Evolutionary conservation across 2,113 vertebrate species (phyloP).

Genomic region (Oreochromis aureus): DNA sequence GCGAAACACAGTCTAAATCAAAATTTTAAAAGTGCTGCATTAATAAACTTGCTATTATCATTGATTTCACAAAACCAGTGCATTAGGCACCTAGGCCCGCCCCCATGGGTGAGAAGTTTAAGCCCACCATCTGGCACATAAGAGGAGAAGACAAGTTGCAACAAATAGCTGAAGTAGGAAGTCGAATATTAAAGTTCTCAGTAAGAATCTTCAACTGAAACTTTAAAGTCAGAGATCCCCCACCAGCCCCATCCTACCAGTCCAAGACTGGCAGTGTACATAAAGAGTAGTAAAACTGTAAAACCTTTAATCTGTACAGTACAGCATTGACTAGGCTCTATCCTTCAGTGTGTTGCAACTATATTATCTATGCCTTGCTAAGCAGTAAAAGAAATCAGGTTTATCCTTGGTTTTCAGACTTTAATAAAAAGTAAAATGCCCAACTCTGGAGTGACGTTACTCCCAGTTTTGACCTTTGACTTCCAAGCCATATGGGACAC

Average conservation of each 20-base stretch:
- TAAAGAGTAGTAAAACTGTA: neutral
- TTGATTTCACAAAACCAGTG: neutral
- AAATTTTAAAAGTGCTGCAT: neutral
- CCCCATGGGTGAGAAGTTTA: neutral
- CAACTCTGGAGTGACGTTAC: neutral
- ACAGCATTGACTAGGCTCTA: neutral
- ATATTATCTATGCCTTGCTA: neutral
- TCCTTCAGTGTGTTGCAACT: neutral
- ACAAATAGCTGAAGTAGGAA: neutral
- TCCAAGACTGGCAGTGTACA: neutral
- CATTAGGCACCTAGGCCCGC: neutral
- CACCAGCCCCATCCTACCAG: neutral
- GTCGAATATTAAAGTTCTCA: neutral
- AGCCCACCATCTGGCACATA: neutral
- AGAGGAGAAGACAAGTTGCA: neutral
- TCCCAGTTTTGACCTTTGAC: neutral
- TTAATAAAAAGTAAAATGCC: neutral
- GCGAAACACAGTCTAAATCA: neutral
- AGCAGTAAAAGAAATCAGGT: rapidly evolving
- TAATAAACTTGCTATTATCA: neutral
- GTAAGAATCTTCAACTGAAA: neutral
- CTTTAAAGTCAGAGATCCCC: neutral
- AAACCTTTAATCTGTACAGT: neutral
- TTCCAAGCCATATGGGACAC: neutral
- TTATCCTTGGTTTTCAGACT: neutral